phyloP scores from a whole-genome alignment of 2,888 invertebrate genomes.

The Torymus texanus region DNA sequence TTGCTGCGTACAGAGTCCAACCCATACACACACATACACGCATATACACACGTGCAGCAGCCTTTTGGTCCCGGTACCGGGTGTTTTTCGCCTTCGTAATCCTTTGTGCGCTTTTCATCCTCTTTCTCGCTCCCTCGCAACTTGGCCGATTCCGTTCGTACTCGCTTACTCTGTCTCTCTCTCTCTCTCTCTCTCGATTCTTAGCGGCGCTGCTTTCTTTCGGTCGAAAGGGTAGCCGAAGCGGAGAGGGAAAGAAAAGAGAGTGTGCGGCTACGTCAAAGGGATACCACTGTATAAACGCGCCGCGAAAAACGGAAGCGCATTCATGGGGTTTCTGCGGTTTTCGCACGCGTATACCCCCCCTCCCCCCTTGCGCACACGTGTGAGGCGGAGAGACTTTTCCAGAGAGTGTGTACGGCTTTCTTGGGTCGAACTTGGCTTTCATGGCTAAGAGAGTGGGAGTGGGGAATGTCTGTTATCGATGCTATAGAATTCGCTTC shows the following conservation, averaged over 20 bases:
- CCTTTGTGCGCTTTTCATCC: background rate
- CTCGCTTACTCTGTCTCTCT: background rate
- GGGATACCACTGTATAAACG: too few species aligned
- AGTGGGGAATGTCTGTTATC: too few species aligned
- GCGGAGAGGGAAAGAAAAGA: slow-evolving; percentile 3
- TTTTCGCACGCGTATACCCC: slow-evolving; percentile 4
- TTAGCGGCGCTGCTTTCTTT: slow-evolving; percentile 11
- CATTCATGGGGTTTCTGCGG: slow-evolving; percentile 34
- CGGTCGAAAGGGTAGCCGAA: background rate
- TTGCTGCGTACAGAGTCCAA: too few species aligned
- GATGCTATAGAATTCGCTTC: too few species aligned
- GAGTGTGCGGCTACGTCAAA: background rate
- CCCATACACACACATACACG: too few species aligned
- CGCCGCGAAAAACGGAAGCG: slow-evolving; percentile 22
- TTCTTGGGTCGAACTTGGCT: background rate
- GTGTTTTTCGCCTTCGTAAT: slow-evolving; percentile 1
- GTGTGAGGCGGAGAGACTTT: too few species aligned
- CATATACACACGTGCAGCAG: too few species aligned
- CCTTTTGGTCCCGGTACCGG: too few species aligned
- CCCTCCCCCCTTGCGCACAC: slow-evolving; percentile 11
- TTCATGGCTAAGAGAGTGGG: slow-evolving; percentile 15
- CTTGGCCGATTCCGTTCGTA: slow-evolving; percentile 25
- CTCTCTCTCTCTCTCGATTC: slow-evolving; percentile 1
- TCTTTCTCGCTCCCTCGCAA: background rate
- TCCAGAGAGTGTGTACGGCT: too few species aligned